Base-by-base conservation (phyloP, 2,797 vertebrate species). In the Enteromius afrohamiltoni region DNA sequence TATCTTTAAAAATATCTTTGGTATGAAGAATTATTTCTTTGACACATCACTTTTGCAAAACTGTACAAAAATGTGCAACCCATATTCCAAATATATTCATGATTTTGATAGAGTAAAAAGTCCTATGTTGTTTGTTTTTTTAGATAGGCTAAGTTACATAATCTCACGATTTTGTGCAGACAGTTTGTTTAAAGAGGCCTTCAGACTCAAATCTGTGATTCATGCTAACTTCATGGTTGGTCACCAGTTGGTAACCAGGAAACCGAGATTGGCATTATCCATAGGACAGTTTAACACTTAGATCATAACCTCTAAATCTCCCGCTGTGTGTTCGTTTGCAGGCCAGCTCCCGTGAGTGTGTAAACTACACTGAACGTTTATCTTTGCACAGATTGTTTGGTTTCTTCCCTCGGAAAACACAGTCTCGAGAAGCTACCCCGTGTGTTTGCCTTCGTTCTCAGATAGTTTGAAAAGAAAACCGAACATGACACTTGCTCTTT, bases 401-500 rank as follows among this genome's bases (percentile, higher is more conserved):
- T 67, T 6, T 45, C 45, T 60, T 29, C 19, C 11, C 17, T 45
- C n/a, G 7, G 79, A 70, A 80, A 42, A 70, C 79, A 42, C 23
- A 1, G 1, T 62, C 55, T 14, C 6, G 23, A 29, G 42, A 60
- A 68, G 21, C 29, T 67, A 29, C 45, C 34, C 31, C 11, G 0
- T 82, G 6, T 29, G 49, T 77, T 77, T 60, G 49, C 19, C 26
- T 77, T 69, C 8, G 8, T 40, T 69, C 62, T 67, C 71, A 65
- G 45, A 67, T 65, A 64, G 69, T 74, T 64, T 3, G 14, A 40
- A 74, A 65, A 53, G 45, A 75, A 51, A 82, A 55, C 81, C 77
- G 62, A 77, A 69, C 21, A 4, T 53, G 34, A 65, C 23, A 77
- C 73, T 76, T 82, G 31, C 13, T 64, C 80, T 74, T 19, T 82